Evolutionary conservation across 2,113 vertebrate species (phyloP), one percentile per base, ranked within the genome.

Genomic region (Platanista minor): DNA sequence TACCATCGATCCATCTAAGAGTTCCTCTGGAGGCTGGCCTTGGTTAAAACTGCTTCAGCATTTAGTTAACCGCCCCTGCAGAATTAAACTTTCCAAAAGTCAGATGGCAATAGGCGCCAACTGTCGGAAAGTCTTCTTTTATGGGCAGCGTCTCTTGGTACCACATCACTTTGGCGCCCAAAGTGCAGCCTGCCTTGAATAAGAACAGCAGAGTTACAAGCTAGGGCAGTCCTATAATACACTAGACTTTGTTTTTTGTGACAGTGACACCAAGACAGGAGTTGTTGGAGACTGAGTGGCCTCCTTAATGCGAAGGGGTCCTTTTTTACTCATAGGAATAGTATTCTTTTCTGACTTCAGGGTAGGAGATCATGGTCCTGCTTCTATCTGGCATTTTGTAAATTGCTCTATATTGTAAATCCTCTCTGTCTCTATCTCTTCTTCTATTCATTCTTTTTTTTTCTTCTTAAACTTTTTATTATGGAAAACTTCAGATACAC

Each of bases 401-500:
- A 74, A 29, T 93, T 85, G 29, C 66, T 87, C 9, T 72, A 1
- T 75, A 43, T 86, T 80, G 25, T 61, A 5, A 69, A 23, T 94
- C 62, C 10, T 91, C 43, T 84, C 7, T 83, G 13, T 77, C 52
- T 91, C 31, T 81, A 36, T 31, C 75, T 41, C 18, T 17, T 78
- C 1, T 95, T 95, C 41, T 33, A 92, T 61, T 80, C 69, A 29
- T 36, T 86, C 12, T 33, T 95, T 15, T 88, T 85, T 88, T 66
- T 77, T 21, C 18, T 41, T 64, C 57, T 90, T 77, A 85, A 39
- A 39, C 15, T 90, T 96, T 90, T 66, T 90, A 78, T 84, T 39
- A 69, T 88, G 52, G 75, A 83, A 85, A 93, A 69, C 54, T 75
- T 93, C 33, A 96, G 52, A 90, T 84, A 57, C 62, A 86, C 25